Evolutionary conservation across 2,888 invertebrate species (phyloP).

Genomic region (Tetrapedia diversipes): DNA sequence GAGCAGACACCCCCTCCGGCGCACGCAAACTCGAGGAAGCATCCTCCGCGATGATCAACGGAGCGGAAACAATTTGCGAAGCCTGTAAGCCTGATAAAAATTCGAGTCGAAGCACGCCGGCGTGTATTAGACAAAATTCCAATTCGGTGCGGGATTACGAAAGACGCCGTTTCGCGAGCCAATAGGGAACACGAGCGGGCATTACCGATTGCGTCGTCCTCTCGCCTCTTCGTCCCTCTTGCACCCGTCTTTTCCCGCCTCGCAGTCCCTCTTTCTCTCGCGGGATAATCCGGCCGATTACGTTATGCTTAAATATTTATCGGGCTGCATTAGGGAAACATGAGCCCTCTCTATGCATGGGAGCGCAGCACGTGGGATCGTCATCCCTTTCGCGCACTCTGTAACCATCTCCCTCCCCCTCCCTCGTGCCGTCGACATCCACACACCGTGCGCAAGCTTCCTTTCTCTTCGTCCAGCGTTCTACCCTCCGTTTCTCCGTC

Average conservation of each 20-base stretch:
- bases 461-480: conserved; percentile 38
- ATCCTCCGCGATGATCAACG: conserved; percentile 8
- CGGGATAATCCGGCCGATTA: conserved; percentile 80
- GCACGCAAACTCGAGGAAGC: background rate
- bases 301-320: conserved; percentile 82
- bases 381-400: conserved; percentile 71
- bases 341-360: conserved; percentile 81
- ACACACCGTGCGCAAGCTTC: conserved; percentile 51
- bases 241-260: conserved; percentile 43
- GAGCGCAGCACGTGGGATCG: conserved; percentile 80
- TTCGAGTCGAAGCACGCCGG: conserved; percentile 44
- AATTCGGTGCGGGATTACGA: conserved; percentile 75
- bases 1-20: background rate
- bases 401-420: conserved; percentile 43
- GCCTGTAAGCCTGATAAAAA: conserved; percentile 45
- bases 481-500: conserved; percentile 28
- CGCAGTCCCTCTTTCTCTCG: conserved; percentile 54
- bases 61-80: conserved; percentile 43
- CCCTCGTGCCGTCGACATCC: conserved; percentile 52
- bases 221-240: conserved; percentile 8
- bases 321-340: conserved; percentile 81
- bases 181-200: conserved; percentile 69
- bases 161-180: conserved; percentile 76
- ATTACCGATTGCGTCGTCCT: conserved; percentile 66
- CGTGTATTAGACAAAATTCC: conserved; percentile 67